Percentiles rank a stretch among this genome's conserved stretches.
phyloP scores from a whole-genome alignment of 2,113 vertebrate species.

The Charadrius vociferus region DNA sequence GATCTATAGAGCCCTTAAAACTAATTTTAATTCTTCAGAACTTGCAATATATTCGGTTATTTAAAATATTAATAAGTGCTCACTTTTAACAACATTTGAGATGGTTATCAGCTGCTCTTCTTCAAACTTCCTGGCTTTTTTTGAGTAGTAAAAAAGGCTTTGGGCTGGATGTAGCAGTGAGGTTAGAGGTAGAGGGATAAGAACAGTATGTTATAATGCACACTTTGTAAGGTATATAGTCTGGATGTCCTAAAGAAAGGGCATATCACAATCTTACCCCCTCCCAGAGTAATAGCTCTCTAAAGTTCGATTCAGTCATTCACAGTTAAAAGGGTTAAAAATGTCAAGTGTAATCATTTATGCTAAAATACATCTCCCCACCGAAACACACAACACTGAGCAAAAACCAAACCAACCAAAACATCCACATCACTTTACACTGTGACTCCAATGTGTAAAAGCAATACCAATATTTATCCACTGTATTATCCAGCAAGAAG shows the following conservation, averaged over 20 bases:
- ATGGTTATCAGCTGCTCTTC: neutral
- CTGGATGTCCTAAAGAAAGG: neutral
- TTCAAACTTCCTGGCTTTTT: neutral
- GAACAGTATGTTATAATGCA: neutral
- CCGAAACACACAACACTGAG: neutral
- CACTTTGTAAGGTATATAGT: neutral
- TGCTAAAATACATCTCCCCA: neutral
- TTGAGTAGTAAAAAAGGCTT: neutral
- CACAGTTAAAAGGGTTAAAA: neutral
- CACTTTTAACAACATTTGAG: slow-evolving; percentile 9
- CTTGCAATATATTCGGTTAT: neutral
- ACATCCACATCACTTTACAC: neutral
- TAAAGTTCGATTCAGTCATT: neutral
- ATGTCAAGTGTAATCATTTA: neutral
- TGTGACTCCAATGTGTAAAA: neutral
- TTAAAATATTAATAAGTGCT: slow-evolving; percentile 22
- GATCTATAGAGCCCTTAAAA: slow-evolving; percentile 22
- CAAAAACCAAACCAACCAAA: neutral
- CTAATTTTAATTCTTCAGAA: slow-evolving; percentile 35
- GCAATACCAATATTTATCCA: neutral
- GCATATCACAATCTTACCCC: neutral
- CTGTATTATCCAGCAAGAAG: neutral
- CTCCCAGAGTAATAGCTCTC: neutral
- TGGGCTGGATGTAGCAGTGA: neutral
- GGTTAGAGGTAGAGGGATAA: neutral